Evolutionary conservation across 92 coral and sea anemone species (phyloP).

Genomic region (Zoanthus sociatus): DNA sequence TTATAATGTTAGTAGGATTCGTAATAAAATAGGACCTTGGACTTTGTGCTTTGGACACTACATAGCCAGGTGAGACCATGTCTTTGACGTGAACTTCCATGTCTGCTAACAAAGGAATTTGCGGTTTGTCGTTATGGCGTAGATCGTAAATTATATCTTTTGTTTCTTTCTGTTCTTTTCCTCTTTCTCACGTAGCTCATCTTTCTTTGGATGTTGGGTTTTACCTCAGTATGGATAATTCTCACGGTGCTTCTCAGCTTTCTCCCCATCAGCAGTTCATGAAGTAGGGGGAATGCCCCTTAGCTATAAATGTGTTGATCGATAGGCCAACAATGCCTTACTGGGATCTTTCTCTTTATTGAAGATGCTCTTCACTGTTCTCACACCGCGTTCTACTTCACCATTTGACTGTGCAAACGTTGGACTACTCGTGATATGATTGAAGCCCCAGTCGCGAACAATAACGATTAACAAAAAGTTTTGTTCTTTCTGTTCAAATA

Average conservation of each 20-base stretch:
- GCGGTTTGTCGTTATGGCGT: neutral
- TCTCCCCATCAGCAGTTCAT: constrained; percentile 62
- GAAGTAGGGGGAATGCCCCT: constrained; percentile 47
- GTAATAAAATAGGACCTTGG: neutral
- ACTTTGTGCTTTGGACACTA: neutral
- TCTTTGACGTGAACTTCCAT: too few relatives aligned
- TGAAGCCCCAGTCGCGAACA: constrained; percentile 48
- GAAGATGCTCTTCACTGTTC: too few relatives aligned
- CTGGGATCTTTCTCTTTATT: too few relatives aligned
- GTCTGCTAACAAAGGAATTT: neutral
- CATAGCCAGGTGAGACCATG: neutral
- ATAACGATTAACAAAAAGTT: too few relatives aligned
- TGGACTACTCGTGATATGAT: constrained; percentile 66
- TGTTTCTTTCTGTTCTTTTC: neutral
- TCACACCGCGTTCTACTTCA: neutral
- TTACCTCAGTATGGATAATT: neutral
- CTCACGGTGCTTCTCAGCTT: constrained; percentile 56
- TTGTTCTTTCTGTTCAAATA: too few relatives aligned
- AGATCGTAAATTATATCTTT: neutral
- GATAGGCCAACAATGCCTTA: too few relatives aligned
- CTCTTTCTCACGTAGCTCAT: too few relatives aligned
- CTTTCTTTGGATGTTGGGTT: too few relatives aligned
- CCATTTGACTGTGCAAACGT: constrained; percentile 62
- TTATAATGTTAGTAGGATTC: constrained; percentile 2
- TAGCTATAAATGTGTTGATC: constrained; percentile 53